These are phyloP conservation scores for Phyllostomus discolor DNA, from an alignment of 2,113 vertebrate species.

Conservation along the genomic window DNA sequence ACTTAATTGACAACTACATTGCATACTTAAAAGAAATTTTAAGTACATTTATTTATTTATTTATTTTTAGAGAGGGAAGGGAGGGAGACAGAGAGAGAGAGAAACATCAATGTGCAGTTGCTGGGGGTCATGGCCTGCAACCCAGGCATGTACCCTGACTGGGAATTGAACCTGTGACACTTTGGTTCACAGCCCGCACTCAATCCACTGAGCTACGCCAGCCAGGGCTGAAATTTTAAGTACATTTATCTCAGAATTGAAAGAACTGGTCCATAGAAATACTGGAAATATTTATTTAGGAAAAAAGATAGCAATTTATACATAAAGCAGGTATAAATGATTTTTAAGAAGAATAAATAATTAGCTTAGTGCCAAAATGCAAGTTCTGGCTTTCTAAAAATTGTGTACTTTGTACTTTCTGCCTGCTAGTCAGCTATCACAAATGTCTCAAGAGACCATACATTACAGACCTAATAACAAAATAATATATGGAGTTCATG, in stretches of 20 bases:
- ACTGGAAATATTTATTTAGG: constrained; percentile 9
- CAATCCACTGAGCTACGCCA: too few species aligned
- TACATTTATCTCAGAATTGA: neutral
- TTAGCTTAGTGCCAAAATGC: constrained; percentile 57
- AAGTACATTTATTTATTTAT: neutral
- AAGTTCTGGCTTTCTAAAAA: constrained; percentile 50
- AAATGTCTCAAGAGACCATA: constrained; percentile 43
- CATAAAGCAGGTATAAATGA: neutral
- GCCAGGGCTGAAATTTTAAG: neutral
- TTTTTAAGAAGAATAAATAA: constrained; percentile 65
- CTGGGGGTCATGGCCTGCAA: too few species aligned
- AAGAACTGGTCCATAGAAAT: constrained; percentile 7
- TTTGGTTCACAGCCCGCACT: too few species aligned
- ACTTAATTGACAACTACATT: neutral
- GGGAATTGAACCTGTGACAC: too few species aligned
- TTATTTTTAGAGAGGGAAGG: too few species aligned
- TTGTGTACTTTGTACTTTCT: constrained; percentile 39
- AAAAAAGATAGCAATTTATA: neutral
- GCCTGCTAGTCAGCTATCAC: constrained; percentile 34
- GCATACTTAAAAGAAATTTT: neutral
- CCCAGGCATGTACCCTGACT: too few species aligned
- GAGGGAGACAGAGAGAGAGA: too few species aligned
- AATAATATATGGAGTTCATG: neutral
- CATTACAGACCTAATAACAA: constrained; percentile 37
- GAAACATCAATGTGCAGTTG: too few species aligned